A percentile compares a stretch with the other conserved stretches of the same genome.
Conservation (phyloP, 1,140 invertebrate genomes). For the Cotesia glomerata region DNA sequence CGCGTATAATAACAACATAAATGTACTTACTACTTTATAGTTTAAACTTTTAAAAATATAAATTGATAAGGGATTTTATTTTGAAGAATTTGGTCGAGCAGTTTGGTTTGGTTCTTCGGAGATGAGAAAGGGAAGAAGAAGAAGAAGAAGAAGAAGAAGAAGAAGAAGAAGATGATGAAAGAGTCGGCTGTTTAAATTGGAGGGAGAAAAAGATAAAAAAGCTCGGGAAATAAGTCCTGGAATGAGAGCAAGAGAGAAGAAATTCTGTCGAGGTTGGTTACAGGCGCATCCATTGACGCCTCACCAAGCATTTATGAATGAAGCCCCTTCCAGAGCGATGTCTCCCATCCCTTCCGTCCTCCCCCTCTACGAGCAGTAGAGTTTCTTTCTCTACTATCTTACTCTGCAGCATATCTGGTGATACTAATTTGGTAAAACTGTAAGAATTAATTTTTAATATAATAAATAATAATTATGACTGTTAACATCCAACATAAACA, state of each 20-base stretch:
- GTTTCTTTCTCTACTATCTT: constrained; percentile 10
- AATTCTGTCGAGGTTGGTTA: constrained; percentile 45
- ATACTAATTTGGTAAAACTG: neutral
- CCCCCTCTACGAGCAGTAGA: constrained; percentile 5
- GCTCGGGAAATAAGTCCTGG: neutral
- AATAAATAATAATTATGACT: no score
- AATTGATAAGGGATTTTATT: no score
- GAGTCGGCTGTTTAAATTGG: neutral
- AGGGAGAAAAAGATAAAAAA: neutral
- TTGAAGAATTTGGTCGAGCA: no score
- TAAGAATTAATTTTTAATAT: no score
- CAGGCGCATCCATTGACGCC: constrained; percentile 58
- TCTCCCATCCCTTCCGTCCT: constrained; percentile 21
- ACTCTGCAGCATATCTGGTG: neutral
- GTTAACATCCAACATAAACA: no score
- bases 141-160: constrained; percentile 25
- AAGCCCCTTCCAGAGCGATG: constrained; percentile 35
- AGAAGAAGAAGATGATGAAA: constrained; percentile 26
- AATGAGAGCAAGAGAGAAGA: constrained; percentile 14
- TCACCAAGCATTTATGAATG: constrained; percentile 54
- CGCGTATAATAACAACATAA: no score
- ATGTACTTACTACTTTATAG: no score
- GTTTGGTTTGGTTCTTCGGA: no score
- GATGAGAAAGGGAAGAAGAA: constrained; percentile 2
- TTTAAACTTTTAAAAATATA: no score